Evolutionary conservation across 2,797 vertebrate genomes (phyloP).

Genomic region (Poeciliopsis turneri): DNA sequence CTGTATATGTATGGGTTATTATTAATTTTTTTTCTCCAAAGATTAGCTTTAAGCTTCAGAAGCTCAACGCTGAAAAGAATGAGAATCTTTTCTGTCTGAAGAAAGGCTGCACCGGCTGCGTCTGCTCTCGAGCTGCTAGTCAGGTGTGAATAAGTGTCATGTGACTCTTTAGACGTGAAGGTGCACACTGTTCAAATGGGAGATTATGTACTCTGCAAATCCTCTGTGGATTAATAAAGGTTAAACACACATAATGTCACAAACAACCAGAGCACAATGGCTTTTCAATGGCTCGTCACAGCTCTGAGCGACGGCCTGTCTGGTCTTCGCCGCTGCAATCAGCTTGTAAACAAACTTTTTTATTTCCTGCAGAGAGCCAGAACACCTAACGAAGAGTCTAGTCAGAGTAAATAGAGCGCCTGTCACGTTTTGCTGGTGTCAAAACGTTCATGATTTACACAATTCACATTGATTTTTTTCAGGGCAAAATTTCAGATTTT

Average conservation of each 20-base stretch:
- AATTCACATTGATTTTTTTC: neutral
- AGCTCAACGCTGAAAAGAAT: neutral
- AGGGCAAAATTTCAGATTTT: neutral
- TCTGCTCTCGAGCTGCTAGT: constrained; percentile 23
- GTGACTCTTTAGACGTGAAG: constrained; percentile 27
- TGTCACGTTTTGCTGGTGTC: neutral
- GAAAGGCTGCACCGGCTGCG: constrained; percentile 4
- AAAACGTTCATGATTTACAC: neutral
- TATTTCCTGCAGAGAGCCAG: constrained; percentile 9
- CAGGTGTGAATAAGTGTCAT: constrained; percentile 37
- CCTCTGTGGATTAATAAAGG: constrained; percentile 40
- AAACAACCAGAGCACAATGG: constrained; percentile 12
- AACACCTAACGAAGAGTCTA: neutral
- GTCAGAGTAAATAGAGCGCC: neutral
- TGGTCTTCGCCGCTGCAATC: neutral
- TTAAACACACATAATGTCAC: constrained; percentile 32
- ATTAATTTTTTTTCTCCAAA: neutral
- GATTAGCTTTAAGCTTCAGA: neutral
- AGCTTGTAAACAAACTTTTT: constrained; percentile 20
- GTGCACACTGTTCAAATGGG: constrained; percentile 24
- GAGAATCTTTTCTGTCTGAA: neutral
- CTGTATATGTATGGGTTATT: neutral
- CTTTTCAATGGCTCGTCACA: constrained; percentile 43
- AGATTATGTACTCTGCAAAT: constrained; percentile 39
- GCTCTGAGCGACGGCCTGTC: constrained; percentile 24